A percentile compares a stretch with the other conserved stretches of the same genome.
Evolutionary conservation across 2,888 invertebrate species (phyloP).

Genomic region (Carabus problematicus): DNA sequence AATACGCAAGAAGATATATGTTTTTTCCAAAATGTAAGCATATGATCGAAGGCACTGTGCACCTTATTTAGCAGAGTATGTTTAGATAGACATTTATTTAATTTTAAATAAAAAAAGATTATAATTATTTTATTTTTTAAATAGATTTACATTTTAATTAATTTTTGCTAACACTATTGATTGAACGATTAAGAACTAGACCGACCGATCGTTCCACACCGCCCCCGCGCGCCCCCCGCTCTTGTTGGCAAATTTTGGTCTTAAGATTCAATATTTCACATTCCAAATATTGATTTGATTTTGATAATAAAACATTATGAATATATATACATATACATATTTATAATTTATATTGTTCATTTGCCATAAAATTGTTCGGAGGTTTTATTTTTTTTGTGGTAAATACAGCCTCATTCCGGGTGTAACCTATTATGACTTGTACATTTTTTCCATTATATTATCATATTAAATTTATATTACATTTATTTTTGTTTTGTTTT

Average conservation of each 20-base stretch:
- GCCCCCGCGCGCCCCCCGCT: not conserved
- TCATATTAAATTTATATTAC: slow-evolving; percentile 43
- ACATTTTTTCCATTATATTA: slow-evolving; percentile 42
- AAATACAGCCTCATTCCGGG: slow-evolving; percentile 26
- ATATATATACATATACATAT: slow-evolving; percentile 21
- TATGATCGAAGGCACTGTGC: slow-evolving; percentile 33
- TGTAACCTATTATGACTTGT: slow-evolving; percentile 38
- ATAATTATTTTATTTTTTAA: slow-evolving; percentile 38
- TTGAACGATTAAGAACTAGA: slow-evolving; percentile 5
- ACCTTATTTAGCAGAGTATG: slow-evolving; percentile 31
- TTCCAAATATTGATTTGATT: slow-evolving; percentile 40
- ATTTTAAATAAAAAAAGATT: slow-evolving; percentile 32
- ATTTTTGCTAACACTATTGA: slow-evolving; percentile 31
- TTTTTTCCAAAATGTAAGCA: slow-evolving; percentile 26
- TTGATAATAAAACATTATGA: slow-evolving; percentile 9
- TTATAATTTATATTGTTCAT: slow-evolving; percentile 35
- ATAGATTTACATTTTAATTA: slow-evolving; percentile 36
- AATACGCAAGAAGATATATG: slow-evolving; percentile 23
- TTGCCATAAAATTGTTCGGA: slow-evolving; percentile 31
- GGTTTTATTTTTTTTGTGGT: slow-evolving; percentile 39
- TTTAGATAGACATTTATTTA: slow-evolving; percentile 42
- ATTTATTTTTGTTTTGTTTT: slow-evolving; percentile 32
- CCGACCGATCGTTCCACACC: not conserved
- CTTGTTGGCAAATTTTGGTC: slow-evolving; percentile 5
- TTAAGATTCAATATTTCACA: slow-evolving; percentile 20